These are phyloP conservation scores for Procambarus virginalis DNA, from an alignment of 1,140 invertebrate genomes.

Conservation along the genomic window DNA sequence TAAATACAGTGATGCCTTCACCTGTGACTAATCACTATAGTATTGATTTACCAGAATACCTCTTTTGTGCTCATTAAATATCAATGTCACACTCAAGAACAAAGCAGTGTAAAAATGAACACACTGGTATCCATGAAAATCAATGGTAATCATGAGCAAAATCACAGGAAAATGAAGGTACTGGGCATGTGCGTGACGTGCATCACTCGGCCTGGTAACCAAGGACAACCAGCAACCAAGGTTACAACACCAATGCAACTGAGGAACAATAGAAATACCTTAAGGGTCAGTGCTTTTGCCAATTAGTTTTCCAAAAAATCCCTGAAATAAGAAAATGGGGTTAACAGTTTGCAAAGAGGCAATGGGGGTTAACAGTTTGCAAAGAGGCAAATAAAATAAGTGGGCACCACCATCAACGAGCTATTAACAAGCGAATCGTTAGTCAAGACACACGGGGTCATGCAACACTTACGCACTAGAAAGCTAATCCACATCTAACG, in stretches of 20 bases:
- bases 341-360: conserved; percentile 55
- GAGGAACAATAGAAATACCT: conserved; percentile 63
- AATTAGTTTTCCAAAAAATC: conserved; percentile 61
- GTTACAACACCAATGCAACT: conserved; percentile 66
- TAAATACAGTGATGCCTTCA: background rate
- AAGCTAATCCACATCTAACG: background rate
- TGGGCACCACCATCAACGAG: background rate
- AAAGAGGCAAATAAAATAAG: conserved; percentile 34
- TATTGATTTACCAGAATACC: background rate
- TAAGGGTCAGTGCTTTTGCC: conserved; percentile 65
- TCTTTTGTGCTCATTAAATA: background rate
- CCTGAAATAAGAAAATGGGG: conserved; percentile 58
- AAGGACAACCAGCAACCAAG: conserved; percentile 42
- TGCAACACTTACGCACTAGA: conserved; percentile 36
- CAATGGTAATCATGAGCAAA: background rate
- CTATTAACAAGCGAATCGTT: conserved; percentile 32
- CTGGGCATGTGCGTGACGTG: conserved; percentile 26
- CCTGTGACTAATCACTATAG: background rate
- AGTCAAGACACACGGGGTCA: conserved; percentile 14
- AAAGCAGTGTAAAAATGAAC: background rate
- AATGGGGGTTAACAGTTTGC: conserved; percentile 52
- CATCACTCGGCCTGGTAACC: conserved; percentile 27
- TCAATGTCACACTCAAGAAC: background rate
- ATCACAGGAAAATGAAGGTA: background rate
- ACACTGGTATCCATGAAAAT: background rate